Evolutionary conservation across 2,797 vertebrate species (phyloP), one percentile per base, ranked within the genome.

Genomic region (Paramormyrops hopkinsi): DNA sequence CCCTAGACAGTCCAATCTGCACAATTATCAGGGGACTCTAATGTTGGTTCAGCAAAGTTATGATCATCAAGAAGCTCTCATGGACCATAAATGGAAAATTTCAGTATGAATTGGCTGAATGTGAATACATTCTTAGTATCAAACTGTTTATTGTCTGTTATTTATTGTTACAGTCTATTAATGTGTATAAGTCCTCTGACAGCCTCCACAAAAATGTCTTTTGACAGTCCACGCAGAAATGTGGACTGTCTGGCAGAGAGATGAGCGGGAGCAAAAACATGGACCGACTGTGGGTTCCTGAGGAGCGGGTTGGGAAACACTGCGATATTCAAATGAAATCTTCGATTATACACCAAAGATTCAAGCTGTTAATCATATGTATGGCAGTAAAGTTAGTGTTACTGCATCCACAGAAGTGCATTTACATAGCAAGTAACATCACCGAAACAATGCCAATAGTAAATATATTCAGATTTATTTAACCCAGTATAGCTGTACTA

Each of bases 1-100:
- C 33, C 12, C 65, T 73, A 73, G 65, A 33, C 29, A 73, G 65
- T 73, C 41, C 50, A 99, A 98, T 95, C 98, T 99, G 4, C 90
- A 88, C 91, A 93, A 56, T 29, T 19, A 46, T 56, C 37, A 76
- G 41, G 69, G 2, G 5, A 87, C 33, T 69, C 22, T 19, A 50
- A 12, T 17, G 62, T 59, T 19, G 44, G n/a, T 44, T 37, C 29
- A 17, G 8, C 41, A 46, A 83, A 46, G 5, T 8, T 7, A 83
- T 83, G 46, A 83, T 25, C 2, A 1, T 83, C 22, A 83, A n/a
- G 3, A 44, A 48, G 44, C 25, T 46, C 44, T 83, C 41, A 48
- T 22, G 19, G 41, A 25, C 44, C 79, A 12, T 48, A 50, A 83
- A 83, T 22, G 79, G 44, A 12, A 83, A 7, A 41, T 37, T 12